Base-by-base conservation (phyloP, 2,888 invertebrate genomes). In the Sarcophaga carnaria region DNA sequence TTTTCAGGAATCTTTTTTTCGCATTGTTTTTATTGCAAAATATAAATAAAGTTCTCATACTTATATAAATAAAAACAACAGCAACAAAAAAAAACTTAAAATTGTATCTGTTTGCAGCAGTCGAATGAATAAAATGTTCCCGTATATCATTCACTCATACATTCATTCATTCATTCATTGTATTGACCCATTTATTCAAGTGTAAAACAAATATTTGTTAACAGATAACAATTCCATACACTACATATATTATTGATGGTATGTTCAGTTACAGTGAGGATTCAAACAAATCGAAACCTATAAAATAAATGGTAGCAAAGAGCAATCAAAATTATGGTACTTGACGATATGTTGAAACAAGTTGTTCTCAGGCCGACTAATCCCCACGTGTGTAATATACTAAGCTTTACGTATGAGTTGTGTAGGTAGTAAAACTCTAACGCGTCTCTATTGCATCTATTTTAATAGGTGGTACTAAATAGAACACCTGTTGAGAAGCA, bases 121-220 rank as follows among this genome's bases (percentile, higher is more conserved):
- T 20, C 69, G 25, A 49, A 75, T 47, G 37, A 45, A 75, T 25
- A 25, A 25, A 64, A 64, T 27, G 25, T 27, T 64, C 27, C 64
- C 25, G 25, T 25, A 14, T 14, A 14, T 64, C 25, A 64, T 10
- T 10, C 22, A 71, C 17, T 37, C 25, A 22, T 71, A 71, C 59
- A 59, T 14, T 17, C 60, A 71, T 25, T 54, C 54, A 17, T 54
- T 85, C 77, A 74, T 81, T 84, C 75, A 85, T 83, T 86, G 78
- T 87, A 88, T 89, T 90, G 89, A 90, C 89, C 88, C 87, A 88
- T 87, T 89, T 89, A 88, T 87, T 88, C 82, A 87, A 88, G 88
- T 88, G 87, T 82, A 80, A 89, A 88, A 86, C 80, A 88, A 90
- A 90, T 88, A 89, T 90, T 89, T 89, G 80, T 79, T 71, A 80